These are phyloP conservation scores for Heliconius melpomene DNA, from an alignment of 1,140 invertebrate species.

Conservation along the genomic window DNA sequence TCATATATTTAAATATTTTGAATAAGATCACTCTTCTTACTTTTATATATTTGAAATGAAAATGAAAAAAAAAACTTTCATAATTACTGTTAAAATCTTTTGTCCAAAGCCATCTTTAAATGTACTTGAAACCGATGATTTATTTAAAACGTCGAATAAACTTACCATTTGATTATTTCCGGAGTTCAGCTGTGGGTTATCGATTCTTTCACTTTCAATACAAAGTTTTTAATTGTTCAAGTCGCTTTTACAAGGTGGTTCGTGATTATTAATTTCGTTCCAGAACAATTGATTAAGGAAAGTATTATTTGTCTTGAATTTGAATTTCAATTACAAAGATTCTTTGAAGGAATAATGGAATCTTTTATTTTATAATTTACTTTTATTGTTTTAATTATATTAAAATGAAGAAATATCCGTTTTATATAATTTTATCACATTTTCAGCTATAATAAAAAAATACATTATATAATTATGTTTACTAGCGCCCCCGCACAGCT, in stretches of 20 bases:
- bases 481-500: too few relatives aligned
- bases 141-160: conserved; percentile 10
- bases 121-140: background rate
- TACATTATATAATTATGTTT: too few relatives aligned
- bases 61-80: background rate
- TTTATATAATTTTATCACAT: too few relatives aligned
- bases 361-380: background rate
- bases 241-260: conserved; percentile 7
- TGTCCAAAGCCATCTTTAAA: background rate
- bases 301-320: background rate
- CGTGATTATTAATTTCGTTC: conserved; percentile 6
- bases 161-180: conserved; percentile 17
- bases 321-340: too few relatives aligned
- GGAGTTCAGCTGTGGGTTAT: conserved; percentile 2
- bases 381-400: too few relatives aligned
- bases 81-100: background rate
- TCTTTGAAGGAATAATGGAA: background rate
- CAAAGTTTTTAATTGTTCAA: conserved; percentile 22
- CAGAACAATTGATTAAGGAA: background rate
- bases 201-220: conserved; percentile 6
- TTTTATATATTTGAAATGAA: background rate
- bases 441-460: too few relatives aligned
- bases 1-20: background rate
- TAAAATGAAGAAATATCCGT: too few relatives aligned
- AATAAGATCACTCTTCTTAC: background rate